Evolutionary conservation across 2,113 vertebrate genomes (phyloP), one percentile per base, ranked within the genome.

Genomic region (Ammodytes dubius): DNA sequence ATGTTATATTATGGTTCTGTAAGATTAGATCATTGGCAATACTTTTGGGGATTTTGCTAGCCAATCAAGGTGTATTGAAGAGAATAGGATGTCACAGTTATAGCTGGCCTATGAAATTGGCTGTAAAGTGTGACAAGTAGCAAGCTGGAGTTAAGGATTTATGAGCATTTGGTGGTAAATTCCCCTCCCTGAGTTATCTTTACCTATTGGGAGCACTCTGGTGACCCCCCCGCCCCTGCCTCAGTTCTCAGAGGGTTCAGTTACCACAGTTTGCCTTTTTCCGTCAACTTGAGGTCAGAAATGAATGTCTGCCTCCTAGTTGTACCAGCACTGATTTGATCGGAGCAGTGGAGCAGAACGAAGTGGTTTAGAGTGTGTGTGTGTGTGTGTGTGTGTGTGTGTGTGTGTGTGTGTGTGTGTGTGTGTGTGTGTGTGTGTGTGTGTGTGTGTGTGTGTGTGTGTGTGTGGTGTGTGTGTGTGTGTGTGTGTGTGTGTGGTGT

Each of bases 251-350:
- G 27, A 70, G 59, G 59, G 49, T 5, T 85, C 43, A 27, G 46
- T 68, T 13, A 58, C 49, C 12, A n/a, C 7, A 17, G 37, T 64
- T 84, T 0, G 0, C 86, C 78, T 80, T 82, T 47, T 49, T 77
- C 74, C 77, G 79, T 85, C 79, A 88, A 53, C 70, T 64, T 46
- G 56, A 77, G 82, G 86, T 81, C 59, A 79, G 13, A 85, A 72
- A 87, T 83, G 6, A 45, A 79, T 83, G 59, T 58, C 56, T 78
- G 4, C 60, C 77, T 49, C 58, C 70, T 12, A 19, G 74, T 64
- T 65, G 82, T 77, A 79, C 57, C 63, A 45, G 60, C 40, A 49
- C 75, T 82, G 78, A 87, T 87, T 82, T 77, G 74, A 83, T 87
- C 53, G 7, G 66, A 67, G 79, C 68, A 47, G 79, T 14, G 64